These are phyloP conservation scores for Mus spicilegus DNA, from an alignment of 2,113 vertebrate genomes.

Conservation along the genomic window DNA sequence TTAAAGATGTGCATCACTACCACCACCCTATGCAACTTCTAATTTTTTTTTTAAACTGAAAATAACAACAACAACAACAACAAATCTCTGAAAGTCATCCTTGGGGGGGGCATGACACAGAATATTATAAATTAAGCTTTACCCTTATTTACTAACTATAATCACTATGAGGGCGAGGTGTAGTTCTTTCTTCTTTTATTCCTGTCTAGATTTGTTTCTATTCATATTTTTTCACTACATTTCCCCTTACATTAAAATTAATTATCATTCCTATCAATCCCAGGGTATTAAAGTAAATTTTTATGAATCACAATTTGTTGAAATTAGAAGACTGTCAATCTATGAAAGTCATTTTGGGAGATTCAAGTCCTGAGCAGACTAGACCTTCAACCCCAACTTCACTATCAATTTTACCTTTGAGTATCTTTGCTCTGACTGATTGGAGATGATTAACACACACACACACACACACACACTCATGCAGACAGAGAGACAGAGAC, in stretches of 20 bases:
- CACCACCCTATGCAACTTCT: not conserved
- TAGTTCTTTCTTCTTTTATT: constrained; percentile 40
- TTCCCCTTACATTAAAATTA: not conserved
- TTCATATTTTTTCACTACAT: not conserved
- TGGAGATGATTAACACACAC: not conserved
- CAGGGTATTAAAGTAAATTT: constrained; percentile 22
- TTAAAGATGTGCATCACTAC: not conserved
- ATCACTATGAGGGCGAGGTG: not conserved
- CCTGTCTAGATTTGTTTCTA: not conserved
- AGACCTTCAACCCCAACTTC: constrained; percentile 56
- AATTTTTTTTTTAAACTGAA: not conserved
- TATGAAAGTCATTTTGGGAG: not conserved
- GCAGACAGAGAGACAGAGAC: too few species aligned
- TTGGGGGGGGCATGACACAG: not conserved
- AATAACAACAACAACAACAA: not conserved
- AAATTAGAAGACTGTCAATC: constrained; percentile 3
- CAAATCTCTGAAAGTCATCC: not conserved
- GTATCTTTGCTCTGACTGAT: constrained; percentile 17
- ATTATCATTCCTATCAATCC: not conserved
- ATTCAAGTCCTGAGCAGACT: constrained; percentile 22
- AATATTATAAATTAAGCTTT: not conserved
- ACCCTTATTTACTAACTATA: not conserved
- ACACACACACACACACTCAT: not conserved
- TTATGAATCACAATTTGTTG: constrained; percentile 22
- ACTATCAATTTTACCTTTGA: constrained; percentile 62